Base-by-base conservation (phyloP, 2,797 vertebrate species). In the Gallirallus australis region DNA sequence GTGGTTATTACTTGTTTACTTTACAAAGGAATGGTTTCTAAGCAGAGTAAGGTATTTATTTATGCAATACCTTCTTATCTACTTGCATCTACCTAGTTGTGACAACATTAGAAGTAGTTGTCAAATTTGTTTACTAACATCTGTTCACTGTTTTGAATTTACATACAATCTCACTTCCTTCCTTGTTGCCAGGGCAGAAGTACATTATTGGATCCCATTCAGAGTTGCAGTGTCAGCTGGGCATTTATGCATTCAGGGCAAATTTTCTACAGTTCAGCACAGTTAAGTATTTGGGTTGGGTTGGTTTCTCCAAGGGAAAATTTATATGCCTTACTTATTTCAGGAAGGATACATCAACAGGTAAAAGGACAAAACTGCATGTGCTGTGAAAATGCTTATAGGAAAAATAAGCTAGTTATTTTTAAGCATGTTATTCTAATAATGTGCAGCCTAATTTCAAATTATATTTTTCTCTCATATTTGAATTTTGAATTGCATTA, bases 171-270 rank as follows among this genome's bases (percentile, higher is more conserved):
- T 52, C 23, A 35, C 6, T 10, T 78, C 14, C 8, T 57, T 45
- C 42, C 52, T 77, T 61, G 19, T 23, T 65, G 54, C 31, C 6
- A 2, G 61, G 60, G 31, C 13, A 13, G 50, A 69, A 21, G 13
- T 33, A 57, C 27, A 28, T 64, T 69, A 9, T 3, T 40, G 50
- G 28, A 47, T 33, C 11, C 33, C 50, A 21, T 59, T 54, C 53
- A 64, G 39, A 10, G 15, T 69, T 81, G 15, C 0, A 0, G 11
- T 48, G 24, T 64, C 73, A 81, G 16, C 3, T 0, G 1, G 11
- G 25, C 16, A 63, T 35, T 77, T 77, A 28, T 0, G 1, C 7
- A 27, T 45, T 45, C 40, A 47, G 20, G 8, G 9, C 47, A 71
- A 90, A 45, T 53, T 5, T 28, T 54, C 71, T 30, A 30, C 20